A percentile compares a stretch with the other conserved stretches of the same genome.
Conservation (phyloP, 2,888 invertebrate species). For the Drosophila robusta region DNA sequence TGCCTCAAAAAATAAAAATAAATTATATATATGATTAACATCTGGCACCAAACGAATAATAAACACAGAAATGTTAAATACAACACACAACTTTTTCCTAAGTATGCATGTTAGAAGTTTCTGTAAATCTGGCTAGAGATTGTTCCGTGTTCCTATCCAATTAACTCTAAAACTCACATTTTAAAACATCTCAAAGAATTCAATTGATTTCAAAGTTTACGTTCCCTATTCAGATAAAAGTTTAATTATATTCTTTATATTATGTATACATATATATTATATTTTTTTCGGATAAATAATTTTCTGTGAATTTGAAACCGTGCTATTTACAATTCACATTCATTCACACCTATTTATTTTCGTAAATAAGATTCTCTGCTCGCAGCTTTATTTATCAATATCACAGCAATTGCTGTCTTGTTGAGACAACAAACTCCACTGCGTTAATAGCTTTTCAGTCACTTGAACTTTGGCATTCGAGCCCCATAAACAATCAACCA, state of each 20-base stretch:
- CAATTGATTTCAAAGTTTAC: no score
- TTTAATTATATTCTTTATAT: no score
- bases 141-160: not conserved
- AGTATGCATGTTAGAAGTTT: no score
- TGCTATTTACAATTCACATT: no score
- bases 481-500: constrained; percentile 10
- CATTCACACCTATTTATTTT: no score
- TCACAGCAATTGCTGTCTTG: constrained; percentile 3
- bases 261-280: not conserved
- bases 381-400: not conserved
- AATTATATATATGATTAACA: no score
- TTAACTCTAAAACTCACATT: not conserved
- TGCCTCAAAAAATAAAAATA: not conserved
- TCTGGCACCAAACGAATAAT: no score
- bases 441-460: constrained; percentile 2
- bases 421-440: constrained; percentile 12
- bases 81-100: no score
- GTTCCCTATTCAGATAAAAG: no score
- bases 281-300: not conserved
- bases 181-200: not conserved
- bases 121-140: no score
- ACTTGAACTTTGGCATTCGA: constrained; percentile 33
- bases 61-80: no score
- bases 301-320: not conserved
- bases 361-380: not conserved